Conservation (phyloP, 2,888 invertebrate species). For the Fragum fragum region DNA sequence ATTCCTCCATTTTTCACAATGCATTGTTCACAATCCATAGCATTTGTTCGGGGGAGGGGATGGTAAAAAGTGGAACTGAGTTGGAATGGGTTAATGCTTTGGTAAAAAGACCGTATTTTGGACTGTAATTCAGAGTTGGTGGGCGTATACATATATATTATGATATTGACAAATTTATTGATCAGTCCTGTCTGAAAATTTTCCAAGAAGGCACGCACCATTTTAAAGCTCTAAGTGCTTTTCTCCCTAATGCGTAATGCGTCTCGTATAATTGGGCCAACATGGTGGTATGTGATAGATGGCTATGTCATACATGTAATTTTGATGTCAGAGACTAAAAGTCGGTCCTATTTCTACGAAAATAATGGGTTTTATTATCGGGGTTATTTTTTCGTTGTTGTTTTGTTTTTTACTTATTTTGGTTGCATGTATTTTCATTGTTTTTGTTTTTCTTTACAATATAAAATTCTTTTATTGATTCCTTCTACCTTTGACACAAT, state of each 20-base stretch:
- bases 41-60: too few relatives aligned
- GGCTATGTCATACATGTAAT: background rate
- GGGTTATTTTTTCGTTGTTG: too few relatives aligned
- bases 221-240: background rate
- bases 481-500: too few relatives aligned
- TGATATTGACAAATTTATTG: constrained; percentile 25
- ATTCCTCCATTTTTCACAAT: too few relatives aligned
- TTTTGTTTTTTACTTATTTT: too few relatives aligned
- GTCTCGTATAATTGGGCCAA: constrained; percentile 8
- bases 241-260: background rate
- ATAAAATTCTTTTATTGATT: too few relatives aligned
- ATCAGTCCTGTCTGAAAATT: constrained; percentile 15
- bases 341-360: background rate
- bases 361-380: background rate
- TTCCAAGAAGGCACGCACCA: constrained; percentile 1
- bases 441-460: too few relatives aligned
- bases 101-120: too few relatives aligned
- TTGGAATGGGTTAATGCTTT: too few relatives aligned
- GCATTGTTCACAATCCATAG: too few relatives aligned
- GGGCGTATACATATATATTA: background rate
- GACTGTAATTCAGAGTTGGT: background rate
- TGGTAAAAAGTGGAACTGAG: too few relatives aligned
- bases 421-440: too few relatives aligned
- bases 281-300: background rate
- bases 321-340: constrained; percentile 13